These are phyloP conservation scores for Lampris incognitus DNA, from an alignment of 2,113 vertebrate species.

Conservation along the genomic window DNA sequence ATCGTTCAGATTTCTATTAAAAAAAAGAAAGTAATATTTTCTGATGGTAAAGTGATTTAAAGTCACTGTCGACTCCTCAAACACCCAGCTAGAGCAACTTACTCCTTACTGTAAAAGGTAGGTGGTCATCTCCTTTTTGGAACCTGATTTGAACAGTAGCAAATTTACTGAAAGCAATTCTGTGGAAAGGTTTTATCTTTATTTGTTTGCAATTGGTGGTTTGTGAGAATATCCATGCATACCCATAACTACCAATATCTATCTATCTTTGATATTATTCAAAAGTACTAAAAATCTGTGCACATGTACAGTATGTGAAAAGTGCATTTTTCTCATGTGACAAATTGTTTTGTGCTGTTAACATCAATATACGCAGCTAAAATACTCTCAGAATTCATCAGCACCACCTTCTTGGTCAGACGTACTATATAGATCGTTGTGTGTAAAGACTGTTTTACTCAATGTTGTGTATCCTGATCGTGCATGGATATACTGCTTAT, in stretches of 20 bases:
- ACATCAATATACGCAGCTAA: too few relatives aligned
- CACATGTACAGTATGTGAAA: too few relatives aligned
- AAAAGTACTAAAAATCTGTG: too few relatives aligned
- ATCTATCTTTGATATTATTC: too few relatives aligned
- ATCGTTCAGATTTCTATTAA: neutral
- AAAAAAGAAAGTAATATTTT: slow-evolving; percentile 10
- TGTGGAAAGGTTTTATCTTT: neutral
- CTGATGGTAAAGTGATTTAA: slow-evolving; percentile 17
- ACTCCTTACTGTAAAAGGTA: slow-evolving; percentile 51
- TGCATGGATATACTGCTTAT: too few relatives aligned
- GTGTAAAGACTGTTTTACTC: neutral
- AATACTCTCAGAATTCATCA: too few relatives aligned
- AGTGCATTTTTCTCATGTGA: too few relatives aligned
- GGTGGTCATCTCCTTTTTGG: slow-evolving; percentile 33
- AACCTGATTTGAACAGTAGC: neutral
- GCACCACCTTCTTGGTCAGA: too few relatives aligned
- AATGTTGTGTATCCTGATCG: neutral
- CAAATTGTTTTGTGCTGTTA: too few relatives aligned
- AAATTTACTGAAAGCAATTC: neutral
- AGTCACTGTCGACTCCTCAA: neutral
- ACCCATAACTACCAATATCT: too few relatives aligned
- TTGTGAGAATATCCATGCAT: too few relatives aligned
- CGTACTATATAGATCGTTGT: too few relatives aligned
- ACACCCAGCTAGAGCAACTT: neutral
- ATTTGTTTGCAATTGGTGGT: neutral